Base-by-base conservation (phyloP, 1,140 invertebrate species). In the Drosophila novamexicana region DNA sequence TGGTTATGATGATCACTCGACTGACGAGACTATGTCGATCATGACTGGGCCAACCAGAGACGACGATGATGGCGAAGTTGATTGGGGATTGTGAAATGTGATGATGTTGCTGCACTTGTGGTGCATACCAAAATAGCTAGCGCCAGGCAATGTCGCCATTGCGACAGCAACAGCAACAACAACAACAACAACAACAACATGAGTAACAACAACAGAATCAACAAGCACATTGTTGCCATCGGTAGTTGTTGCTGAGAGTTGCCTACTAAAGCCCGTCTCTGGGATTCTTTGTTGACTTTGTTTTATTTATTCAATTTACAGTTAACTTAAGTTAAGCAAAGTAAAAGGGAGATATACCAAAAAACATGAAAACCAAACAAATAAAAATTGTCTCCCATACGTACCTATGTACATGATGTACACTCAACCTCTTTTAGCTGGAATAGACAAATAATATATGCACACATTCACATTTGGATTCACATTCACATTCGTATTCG, bases 231-330 rank as follows among this genome's bases (percentile, higher is more conserved):
- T 88, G 75, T 72, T 75, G 81, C 67, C 65, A 49, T 88, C 65
- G 39, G 82, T 61, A 54, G 62, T 59, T 68, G 63, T 67, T 78
- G 54, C 54, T 62, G 61, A 59, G 54, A 52, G 74, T 67, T 77
- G 45, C 42, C 50, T 53, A 40, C 52, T 71, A 68, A 50, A 18
- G 57, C 10, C 47, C 37, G 68, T 66, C 65, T 77, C 54, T 67
- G 57, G 61, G 69, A 39, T 52, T 52, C 56, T 63, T 70, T 72
- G 68, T 67, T 54, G 61, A 47, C 64, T 78, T 64, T 73, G 83
- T 89, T 88, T 88, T 89, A 88, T 89, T 89, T 83, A 88, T 88
- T 64, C 83, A 83, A 75, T 83, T 89, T 88, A 88, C 83, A 88
- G 83, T 88, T 88, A 62, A 53, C 42, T 9, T 29, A 45, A 53